phyloP scores from a whole-genome alignment of 2,797 vertebrate genomes.

The Aotus griseimembra region DNA sequence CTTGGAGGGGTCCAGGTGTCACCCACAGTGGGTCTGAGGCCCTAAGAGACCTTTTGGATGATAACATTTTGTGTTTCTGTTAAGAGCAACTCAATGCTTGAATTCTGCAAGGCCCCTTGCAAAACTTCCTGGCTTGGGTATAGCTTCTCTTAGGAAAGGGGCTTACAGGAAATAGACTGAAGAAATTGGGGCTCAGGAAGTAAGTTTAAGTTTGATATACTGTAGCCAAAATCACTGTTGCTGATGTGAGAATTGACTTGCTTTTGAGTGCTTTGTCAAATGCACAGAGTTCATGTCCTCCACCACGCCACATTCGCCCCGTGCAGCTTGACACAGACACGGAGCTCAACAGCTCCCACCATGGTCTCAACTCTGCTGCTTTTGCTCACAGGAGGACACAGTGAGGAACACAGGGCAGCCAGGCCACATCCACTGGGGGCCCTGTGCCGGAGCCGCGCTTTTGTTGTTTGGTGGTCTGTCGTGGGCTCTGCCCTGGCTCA shows the following conservation, averaged over 20 bases:
- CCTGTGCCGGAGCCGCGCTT: background rate
- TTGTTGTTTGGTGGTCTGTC: background rate
- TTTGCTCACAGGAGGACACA: background rate
- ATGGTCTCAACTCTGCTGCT: background rate
- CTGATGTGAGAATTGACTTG: background rate
- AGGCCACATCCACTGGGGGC: background rate
- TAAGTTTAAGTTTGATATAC: background rate
- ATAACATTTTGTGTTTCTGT: background rate
- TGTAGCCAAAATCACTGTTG: background rate
- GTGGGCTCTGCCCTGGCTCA: background rate
- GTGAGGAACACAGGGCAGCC: background rate
- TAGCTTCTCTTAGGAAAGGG: conserved; percentile 10
- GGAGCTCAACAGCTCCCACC: background rate
- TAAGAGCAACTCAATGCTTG: background rate
- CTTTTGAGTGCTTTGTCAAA: background rate
- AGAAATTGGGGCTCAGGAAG: background rate
- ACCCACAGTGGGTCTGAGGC: background rate
- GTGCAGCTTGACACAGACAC: background rate
- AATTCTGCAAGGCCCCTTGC: background rate
- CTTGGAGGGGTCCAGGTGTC: background rate
- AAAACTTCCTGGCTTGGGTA: background rate
- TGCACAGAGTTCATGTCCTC: rapidly evolving
- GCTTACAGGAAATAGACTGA: background rate
- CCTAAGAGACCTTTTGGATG: background rate
- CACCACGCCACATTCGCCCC: rapidly evolving